Evolutionary conservation across 2,888 invertebrate genomes (phyloP).

Genomic region (Yponomeuta evonymella): DNA sequence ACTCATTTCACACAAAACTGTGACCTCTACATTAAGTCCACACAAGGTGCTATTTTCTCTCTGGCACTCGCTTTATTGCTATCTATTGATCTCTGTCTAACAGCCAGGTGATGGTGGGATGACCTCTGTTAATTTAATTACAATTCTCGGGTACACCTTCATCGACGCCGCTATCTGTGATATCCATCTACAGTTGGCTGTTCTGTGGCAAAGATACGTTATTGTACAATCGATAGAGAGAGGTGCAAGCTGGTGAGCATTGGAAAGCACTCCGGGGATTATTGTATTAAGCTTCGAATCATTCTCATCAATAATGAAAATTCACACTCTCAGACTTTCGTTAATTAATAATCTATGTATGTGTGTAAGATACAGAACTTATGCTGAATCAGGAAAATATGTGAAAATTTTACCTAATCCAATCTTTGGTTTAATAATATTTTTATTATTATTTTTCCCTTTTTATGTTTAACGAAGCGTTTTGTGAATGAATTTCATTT

Average conservation of each 20-base stretch:
- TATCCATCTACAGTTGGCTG: constrained; percentile 36
- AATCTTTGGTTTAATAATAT: no score
- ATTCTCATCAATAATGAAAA: no score
- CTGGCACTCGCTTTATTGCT: constrained; percentile 29
- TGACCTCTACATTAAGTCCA: constrained; percentile 16
- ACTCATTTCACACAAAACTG: constrained; percentile 11
- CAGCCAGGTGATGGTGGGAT: constrained; percentile 36
- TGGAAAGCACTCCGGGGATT: no score
- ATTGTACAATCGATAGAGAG: constrained; percentile 29
- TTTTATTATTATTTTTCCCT: no score
- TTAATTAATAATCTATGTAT: no score
- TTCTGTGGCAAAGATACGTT: constrained; percentile 8
- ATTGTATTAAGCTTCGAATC: no score
- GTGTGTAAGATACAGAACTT: no score
- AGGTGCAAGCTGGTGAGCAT: constrained; percentile 27
- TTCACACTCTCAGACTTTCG: no score
- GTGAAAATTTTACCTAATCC: no score
- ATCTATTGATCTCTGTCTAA: constrained; percentile 10
- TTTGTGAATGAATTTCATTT: no score
- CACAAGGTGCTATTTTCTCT: constrained; percentile 37
- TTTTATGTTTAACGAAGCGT: no score
- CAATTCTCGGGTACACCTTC: constrained; percentile 42
- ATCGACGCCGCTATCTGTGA: constrained; percentile 36
- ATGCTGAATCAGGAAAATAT: no score
- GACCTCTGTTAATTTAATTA: constrained; percentile 61